Base-by-base conservation (phyloP, 2,888 invertebrate species). In the Nemotelus nigrinus region DNA sequence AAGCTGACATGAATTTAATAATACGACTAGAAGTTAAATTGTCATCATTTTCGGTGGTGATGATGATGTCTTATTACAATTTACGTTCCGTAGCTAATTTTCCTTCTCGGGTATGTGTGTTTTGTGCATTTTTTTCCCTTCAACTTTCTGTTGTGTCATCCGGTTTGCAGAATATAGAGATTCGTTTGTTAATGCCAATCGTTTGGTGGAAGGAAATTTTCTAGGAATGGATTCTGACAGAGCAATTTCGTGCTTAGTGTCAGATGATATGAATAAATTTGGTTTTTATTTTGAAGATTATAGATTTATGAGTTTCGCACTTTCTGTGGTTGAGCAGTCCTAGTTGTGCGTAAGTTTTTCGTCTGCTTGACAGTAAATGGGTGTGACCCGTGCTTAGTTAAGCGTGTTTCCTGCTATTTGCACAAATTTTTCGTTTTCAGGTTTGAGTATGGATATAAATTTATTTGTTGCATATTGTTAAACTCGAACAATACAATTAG, bases 41-140 rank as follows among this genome's bases (percentile, higher is more conserved):
- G 74, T 79, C 78, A 79, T 79, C 77, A 79, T 77, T 48, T 74
- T 45, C 41, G 74, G 44, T 44, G 74, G 44, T 44, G 79, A 63
- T 75, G 77, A 79, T 79, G 77, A 79, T 79, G 77, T 77, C 77
- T 74, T 78, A 71, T 60, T 77, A 50, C 77, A 77, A 79, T 79
- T 79, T 79, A 79, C 77, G 58, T 64, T 77, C 79, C 75, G 72
- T 65, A 71, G 71, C 79, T 47, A 79, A 79, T 77, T 77, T 43
- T 72, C 64, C 63, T 78, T 63, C 55, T 25, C 25, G 25, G 25
- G 1, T 25, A 1, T 25, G 25, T 25, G 25, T 25, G 25, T 25
- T 25, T 25, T 25, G 25, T 25, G 25, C 3, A 8, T 53, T 63
- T 39, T 63, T 60, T 74, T 47, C 25, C 25, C 25, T 25, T 25